These are phyloP conservation scores for Apis cerana DNA, from an alignment of 1,140 invertebrate species.

Conservation along the genomic window DNA sequence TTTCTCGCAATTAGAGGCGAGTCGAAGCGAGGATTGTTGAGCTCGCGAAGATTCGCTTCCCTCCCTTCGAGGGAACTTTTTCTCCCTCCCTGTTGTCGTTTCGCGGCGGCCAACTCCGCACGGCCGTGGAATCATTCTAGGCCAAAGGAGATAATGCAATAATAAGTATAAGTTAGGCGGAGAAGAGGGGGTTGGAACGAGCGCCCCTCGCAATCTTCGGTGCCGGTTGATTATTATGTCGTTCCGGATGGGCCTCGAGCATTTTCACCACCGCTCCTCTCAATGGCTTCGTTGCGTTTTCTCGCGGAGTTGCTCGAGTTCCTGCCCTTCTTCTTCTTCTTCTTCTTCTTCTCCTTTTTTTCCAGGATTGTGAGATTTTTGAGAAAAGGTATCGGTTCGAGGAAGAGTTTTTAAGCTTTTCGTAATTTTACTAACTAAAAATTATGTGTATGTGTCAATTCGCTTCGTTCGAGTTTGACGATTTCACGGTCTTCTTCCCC, in stretches of 20 bases:
- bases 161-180: conserved; percentile 70
- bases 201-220: conserved; percentile 38
- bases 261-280: conserved; percentile 26
- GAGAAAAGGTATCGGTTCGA: neutral
- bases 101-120: conserved; percentile 24
- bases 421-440: neutral
- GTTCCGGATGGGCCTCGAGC: conserved; percentile 47
- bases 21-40: conserved; percentile 29
- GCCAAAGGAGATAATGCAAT: conserved; percentile 63
- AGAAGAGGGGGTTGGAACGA: conserved; percentile 8
- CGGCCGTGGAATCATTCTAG: conserved; percentile 53
- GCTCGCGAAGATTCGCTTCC: conserved; percentile 25
- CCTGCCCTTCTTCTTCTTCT: neutral
- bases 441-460: too few species aligned
- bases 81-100: conserved; percentile 22
- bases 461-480: too few species aligned
- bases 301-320: conserved; percentile 6
- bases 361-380: neutral
- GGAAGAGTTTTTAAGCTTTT: neutral
- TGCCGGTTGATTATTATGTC: conserved; percentile 62
- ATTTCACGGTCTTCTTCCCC: too few species aligned
- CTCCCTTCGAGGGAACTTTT: conserved; percentile 25
- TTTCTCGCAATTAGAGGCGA: neutral
- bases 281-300: conserved; percentile 42
- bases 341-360: neutral